phyloP scores from a whole-genome alignment of 2,113 vertebrate genomes.

The chimpanzee (Pan troglodytes) region NHGRI_mPanTro3-v2.1_pri NC_072398.2:214942501-214943000 shows the following conservation, averaged over 20 bases:
- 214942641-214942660: slow-evolving; percentile 1
- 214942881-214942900: not conserved
- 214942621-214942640: not conserved
- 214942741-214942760: not conserved
- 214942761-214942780: not conserved
- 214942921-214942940: not conserved
- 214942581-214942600: not conserved
- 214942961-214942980: not conserved
- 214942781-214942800: not conserved
- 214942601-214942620: not conserved
- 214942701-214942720: not conserved
- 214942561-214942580: not conserved
- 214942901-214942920: not conserved
- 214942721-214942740: not conserved
- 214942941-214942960: not conserved
- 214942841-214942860: not conserved
- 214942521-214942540: not conserved
- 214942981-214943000: not conserved
- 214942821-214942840: not conserved
- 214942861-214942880: not conserved
- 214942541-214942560: not conserved
- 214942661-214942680: slow-evolving; percentile 29
- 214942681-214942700: slow-evolving; percentile 23
- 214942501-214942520: slow-evolving; percentile 6
- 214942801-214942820: not conserved